These are phyloP conservation scores for Pluvianellus socialis DNA, from an alignment of 2,113 vertebrate genomes.

Conservation along the genomic window DNA sequence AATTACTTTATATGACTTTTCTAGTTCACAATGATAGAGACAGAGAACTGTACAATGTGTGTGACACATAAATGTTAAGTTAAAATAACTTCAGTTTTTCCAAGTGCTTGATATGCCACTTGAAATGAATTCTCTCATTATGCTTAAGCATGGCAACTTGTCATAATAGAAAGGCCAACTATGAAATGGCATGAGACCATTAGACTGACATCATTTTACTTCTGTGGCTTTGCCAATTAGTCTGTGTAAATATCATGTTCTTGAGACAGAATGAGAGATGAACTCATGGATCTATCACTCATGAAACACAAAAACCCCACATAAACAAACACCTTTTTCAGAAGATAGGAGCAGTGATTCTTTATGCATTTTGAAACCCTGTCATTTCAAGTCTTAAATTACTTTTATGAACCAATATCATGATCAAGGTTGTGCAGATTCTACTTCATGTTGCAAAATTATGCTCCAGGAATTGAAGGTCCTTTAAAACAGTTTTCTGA, in stretches of 20 bases:
- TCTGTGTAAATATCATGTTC: constrained; percentile 54
- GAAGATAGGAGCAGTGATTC: neutral
- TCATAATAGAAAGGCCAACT: constrained; percentile 47
- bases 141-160: constrained; percentile 38
- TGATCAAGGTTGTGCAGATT: neutral
- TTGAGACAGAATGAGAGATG: neutral
- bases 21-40: neutral
- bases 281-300: neutral
- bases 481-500: neutral
- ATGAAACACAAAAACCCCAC: neutral
- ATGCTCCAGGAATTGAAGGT: neutral
- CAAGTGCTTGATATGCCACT: neutral
- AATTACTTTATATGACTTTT: neutral
- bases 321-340: neutral
- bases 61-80: neutral
- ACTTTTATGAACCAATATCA: neutral
- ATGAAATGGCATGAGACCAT: neutral
- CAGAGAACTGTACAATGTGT: neutral
- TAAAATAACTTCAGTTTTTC: neutral
- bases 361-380: neutral
- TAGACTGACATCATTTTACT: constrained; percentile 6
- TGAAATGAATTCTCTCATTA: constrained; percentile 60
- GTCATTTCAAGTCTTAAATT: neutral
- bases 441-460: neutral
- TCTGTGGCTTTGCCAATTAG: constrained; percentile 47